Evolutionary conservation across 2,888 invertebrate species (phyloP).

Genomic region (Rhaphigaster nebulosa): DNA sequence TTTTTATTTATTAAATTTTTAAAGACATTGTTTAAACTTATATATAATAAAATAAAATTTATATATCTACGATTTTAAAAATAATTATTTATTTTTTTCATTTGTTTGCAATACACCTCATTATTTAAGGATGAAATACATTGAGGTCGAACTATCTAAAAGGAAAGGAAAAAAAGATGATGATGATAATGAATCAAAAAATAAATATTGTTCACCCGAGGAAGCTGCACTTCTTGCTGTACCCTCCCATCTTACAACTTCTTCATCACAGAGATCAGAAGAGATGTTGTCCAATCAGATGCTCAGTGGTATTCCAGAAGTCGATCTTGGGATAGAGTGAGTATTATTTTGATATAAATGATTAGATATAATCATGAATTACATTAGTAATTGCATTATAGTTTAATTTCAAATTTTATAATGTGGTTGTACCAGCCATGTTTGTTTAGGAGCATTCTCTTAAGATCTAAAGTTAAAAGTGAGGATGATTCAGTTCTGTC

Average conservation of each 20-base stretch:
- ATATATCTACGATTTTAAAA: background rate
- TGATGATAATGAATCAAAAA: slow-evolving; percentile 69
- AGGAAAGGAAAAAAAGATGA: slow-evolving; percentile 78
- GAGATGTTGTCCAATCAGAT: slow-evolving; percentile 99
- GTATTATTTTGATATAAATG: slow-evolving; percentile 65
- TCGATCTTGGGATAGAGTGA: slow-evolving; percentile 97
- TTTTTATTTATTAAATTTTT: slow-evolving; percentile 66
- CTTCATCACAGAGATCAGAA: slow-evolving; percentile 90
- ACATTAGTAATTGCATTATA: background rate
- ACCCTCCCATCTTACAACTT: slow-evolving; percentile 89
- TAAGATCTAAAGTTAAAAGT: too few species aligned
- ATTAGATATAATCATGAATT: background rate
- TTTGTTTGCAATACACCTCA: background rate
- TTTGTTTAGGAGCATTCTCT: too few species aligned
- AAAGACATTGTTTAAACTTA: background rate
- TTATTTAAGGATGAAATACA: slow-evolving; percentile 78
- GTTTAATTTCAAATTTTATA: background rate
- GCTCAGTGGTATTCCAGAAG: slow-evolving; percentile 99
- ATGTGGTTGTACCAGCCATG: background rate
- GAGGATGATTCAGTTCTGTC: too few species aligned
- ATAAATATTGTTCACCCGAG: slow-evolving; percentile 84
- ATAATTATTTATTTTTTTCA: background rate
- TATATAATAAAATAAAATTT: too few species aligned
- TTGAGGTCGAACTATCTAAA: slow-evolving; percentile 89
- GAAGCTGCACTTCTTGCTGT: slow-evolving; percentile 91